Percentiles rank a stretch among this genome's conserved stretches.
These are phyloP conservation scores for Papilio protenor DNA, from an alignment of 2,888 invertebrate species.

Conservation along the genomic window DNA sequence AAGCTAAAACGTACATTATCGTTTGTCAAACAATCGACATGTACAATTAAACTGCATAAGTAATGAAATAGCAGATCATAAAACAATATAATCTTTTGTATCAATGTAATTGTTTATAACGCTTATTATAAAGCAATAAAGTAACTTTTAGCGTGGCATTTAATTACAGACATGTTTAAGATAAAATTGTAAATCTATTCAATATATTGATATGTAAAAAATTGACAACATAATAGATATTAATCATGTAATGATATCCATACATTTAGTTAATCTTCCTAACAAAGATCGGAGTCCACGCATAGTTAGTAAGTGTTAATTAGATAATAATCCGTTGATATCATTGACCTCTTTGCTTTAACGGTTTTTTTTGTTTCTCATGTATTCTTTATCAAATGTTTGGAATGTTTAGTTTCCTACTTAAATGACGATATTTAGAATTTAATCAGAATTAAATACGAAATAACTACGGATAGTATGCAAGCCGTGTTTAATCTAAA, in stretches of 20 bases:
- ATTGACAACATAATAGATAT: conserved; percentile 54
- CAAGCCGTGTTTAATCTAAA: neutral
- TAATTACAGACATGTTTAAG: neutral
- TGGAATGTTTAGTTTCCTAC: too few species aligned
- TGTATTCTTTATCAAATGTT: neutral
- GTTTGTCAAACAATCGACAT: conserved; percentile 59
- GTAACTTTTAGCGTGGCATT: conserved; percentile 13
- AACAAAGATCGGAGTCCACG: conserved; percentile 41
- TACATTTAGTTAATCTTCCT: conserved; percentile 44
- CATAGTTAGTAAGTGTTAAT: conserved; percentile 63
- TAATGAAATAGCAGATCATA: conserved; percentile 54
- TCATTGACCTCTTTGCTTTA: conserved; percentile 58
- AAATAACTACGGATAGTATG: neutral
- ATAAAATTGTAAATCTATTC: conserved; percentile 8
- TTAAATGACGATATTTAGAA: neutral
- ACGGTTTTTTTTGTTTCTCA: neutral
- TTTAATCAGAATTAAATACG: too few species aligned
- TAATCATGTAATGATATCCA: conserved; percentile 54
- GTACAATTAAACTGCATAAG: conserved; percentile 66
- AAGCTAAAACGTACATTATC: conserved; percentile 50
- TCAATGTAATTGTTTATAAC: conserved; percentile 31
- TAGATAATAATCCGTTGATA: conserved; percentile 65
- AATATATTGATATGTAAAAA: conserved; percentile 46
- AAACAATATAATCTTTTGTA: conserved; percentile 36
- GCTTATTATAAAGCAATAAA: neutral